These are phyloP conservation scores for Mustela lutreola DNA, from an alignment of 2,113 vertebrate genomes.

Conservation along the genomic window DNA sequence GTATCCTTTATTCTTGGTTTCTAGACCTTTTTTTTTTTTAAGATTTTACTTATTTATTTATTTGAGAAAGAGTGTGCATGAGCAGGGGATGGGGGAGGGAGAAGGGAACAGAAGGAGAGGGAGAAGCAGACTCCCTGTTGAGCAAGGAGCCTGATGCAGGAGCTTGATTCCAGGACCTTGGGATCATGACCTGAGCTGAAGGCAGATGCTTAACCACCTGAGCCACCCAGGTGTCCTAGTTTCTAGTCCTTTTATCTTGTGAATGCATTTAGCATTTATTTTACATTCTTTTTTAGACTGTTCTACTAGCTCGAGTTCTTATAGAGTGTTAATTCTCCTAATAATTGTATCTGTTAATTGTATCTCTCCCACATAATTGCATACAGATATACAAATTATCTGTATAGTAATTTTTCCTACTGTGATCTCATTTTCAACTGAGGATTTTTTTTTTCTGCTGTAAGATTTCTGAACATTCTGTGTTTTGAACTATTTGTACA, in stretches of 20 bases:
- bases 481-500: not conserved
- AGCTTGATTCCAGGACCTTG: not conserved
- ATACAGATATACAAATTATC: too few relatives aligned
- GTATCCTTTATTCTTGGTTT: too few relatives aligned
- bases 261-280: not conserved
- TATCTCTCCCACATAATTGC: not conserved
- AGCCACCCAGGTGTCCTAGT: not conserved
- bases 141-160: too few relatives aligned
- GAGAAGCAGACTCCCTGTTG: too few relatives aligned
- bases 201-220: not conserved
- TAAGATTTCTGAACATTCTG: not conserved
- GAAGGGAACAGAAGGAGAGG: too few relatives aligned
- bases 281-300: not conserved
- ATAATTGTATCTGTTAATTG: not conserved
- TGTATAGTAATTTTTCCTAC: not conserved
- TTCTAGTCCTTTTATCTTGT: not conserved
- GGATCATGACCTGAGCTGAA: not conserved
- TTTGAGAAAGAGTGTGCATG: too few relatives aligned
- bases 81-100: too few relatives aligned
- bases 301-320: not conserved
- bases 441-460: not conserved
- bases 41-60: too few relatives aligned
- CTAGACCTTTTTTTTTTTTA: too few relatives aligned
- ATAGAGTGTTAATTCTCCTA: not conserved
- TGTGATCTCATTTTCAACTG: not conserved